phyloP scores from a whole-genome alignment of 2,888 invertebrate species.

The Gryllus longicercus region DNA sequence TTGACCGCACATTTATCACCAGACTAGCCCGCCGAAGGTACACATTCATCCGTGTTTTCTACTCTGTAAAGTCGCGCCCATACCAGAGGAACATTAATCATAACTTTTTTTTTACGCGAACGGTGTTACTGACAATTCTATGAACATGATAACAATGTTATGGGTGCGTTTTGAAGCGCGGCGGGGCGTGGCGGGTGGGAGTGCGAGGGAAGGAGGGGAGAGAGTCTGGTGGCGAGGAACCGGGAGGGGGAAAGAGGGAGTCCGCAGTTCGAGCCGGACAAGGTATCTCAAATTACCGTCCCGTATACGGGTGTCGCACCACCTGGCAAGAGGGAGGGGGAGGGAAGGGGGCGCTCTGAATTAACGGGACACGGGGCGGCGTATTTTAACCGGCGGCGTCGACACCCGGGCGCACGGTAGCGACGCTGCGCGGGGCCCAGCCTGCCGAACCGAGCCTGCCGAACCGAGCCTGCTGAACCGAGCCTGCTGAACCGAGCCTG shows the following conservation, averaged over 20 bases:
- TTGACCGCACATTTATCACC: slow-evolving; percentile 8
- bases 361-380: background rate
- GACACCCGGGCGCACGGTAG: background rate
- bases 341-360: background rate
- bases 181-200: background rate
- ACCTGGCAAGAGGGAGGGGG: background rate
- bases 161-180: background rate
- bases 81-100: too few species aligned
- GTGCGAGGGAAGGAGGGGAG: background rate
- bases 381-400: background rate
- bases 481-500: too few species aligned
- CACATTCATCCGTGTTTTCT: slow-evolving; percentile 17
- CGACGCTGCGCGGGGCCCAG: background rate
- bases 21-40: background rate
- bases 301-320: background rate
- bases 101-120: background rate
- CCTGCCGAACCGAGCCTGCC: background rate
- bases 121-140: slow-evolving; percentile 17
- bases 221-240: background rate
- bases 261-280: background rate
- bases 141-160: slow-evolving; percentile 17
- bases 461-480: too few species aligned
- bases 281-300: slow-evolving; percentile 8
- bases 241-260: background rate
- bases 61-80: background rate